Percentiles rank a stretch among this genome's conserved stretches.
Evolutionary conservation across 2,888 invertebrate species (phyloP).

Genomic region (Philereme transversata): DNA sequence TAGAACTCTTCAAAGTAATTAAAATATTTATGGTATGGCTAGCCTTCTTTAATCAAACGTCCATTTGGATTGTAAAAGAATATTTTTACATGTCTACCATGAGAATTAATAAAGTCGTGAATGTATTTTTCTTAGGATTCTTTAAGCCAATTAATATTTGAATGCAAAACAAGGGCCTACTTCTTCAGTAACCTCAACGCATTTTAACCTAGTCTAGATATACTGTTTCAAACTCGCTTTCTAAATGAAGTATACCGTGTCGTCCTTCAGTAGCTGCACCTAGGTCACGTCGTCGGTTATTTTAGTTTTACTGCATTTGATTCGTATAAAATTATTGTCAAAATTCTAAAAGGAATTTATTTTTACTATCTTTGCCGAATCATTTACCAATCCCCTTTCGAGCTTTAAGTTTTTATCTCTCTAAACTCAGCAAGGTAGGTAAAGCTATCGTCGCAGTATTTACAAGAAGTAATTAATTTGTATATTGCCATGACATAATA

Average conservation of each 20-base stretch:
- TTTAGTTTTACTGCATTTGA: conserved; percentile 5
- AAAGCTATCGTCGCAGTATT: no score
- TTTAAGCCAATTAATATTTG: neutral
- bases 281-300: conserved; percentile 22
- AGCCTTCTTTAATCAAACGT: no score
- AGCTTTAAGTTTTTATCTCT: no score
- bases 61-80: no score
- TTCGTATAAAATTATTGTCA: neutral
- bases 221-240: conserved; percentile 28
- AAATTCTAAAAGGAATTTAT: no score
- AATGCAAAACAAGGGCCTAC: conserved; percentile 16
- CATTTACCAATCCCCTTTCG: no score
- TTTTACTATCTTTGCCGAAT: no score
- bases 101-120: neutral
- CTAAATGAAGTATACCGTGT: conserved; percentile 30
- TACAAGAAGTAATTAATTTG: no score
- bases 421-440: no score
- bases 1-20: neutral
- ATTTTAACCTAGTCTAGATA: conserved; percentile 27
- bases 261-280: conserved; percentile 25
- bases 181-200: conserved; percentile 20
- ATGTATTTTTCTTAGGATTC: neutral
- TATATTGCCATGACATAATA: conserved; percentile 26
- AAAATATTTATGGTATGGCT: neutral
- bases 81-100: no score